Evolutionary conservation across 1,140 invertebrate genomes (phyloP).

Genomic region (Drosophila lacertosa): DNA sequence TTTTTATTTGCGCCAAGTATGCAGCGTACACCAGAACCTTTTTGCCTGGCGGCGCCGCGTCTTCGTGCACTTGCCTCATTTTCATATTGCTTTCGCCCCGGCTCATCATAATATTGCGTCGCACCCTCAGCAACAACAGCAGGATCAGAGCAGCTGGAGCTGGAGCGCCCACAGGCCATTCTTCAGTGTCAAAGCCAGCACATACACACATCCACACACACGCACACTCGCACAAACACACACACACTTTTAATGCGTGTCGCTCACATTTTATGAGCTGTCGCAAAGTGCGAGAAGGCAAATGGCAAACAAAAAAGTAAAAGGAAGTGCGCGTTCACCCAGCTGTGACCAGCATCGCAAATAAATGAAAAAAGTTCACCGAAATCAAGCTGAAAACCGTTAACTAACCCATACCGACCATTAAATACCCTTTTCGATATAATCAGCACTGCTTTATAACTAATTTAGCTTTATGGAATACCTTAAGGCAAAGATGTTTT

Average conservation of each 20-base stretch:
- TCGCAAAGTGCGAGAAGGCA: constrained; percentile 65
- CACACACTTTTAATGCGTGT: constrained; percentile 73
- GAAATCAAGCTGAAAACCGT: constrained; percentile 56
- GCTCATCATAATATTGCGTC: constrained; percentile 72
- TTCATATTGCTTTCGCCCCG: constrained; percentile 72
- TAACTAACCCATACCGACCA: not conserved
- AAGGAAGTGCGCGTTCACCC: constrained; percentile 75
- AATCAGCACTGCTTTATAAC: too few relatives aligned
- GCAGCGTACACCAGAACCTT: constrained; percentile 44
- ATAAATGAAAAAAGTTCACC: constrained; percentile 77
- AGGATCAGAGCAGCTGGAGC: constrained; percentile 16
- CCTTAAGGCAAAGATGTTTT: too few relatives aligned
- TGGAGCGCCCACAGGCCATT: constrained; percentile 63
- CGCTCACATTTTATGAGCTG: constrained; percentile 80
- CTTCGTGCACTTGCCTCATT: constrained; percentile 57
- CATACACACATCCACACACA: constrained; percentile 28
- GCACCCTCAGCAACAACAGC: constrained; percentile 14
- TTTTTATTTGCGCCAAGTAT: constrained; percentile 40
- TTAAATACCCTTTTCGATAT: not conserved
- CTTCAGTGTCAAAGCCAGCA: constrained; percentile 75
- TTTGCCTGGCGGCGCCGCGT: constrained; percentile 46
- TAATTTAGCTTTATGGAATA: too few relatives aligned
- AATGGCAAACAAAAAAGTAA: constrained; percentile 56
- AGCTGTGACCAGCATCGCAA: constrained; percentile 78
- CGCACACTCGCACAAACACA: constrained; percentile 8